Evolutionary conservation across 2,113 vertebrate species (phyloP), one percentile per base, ranked within the genome.

Genomic region (Phalacrocorax pelagicus): DNA sequence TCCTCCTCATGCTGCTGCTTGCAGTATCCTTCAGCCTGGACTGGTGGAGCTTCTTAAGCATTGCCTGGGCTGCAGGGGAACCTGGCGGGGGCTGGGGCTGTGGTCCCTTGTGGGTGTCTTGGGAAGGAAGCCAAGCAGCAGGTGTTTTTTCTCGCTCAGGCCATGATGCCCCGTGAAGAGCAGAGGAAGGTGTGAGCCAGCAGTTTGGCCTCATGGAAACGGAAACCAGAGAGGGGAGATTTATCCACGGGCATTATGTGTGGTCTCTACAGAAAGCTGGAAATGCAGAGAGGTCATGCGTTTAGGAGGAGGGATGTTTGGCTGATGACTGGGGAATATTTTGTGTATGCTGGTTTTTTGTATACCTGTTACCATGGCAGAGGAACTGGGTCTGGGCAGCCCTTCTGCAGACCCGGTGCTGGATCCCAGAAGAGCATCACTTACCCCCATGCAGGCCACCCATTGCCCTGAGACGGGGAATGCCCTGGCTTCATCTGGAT

Each of bases 231-330:
- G 88, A 93, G 86, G 90, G 40, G 75, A 92, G 72, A 79, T 86
- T 96, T 96, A 81, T 92, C 91, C 94, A 96, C 27, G 40, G 94
- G 78, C 93, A 87, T 93, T 94, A 85, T 97, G 94, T 96, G 90
- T 96, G 95, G 94, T 95, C 95, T 81, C 91, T 92, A 79, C 89
- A 94, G 93, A 89, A 81, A 95, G 70, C 83, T 86, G 75, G 75
- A 42, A 88, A 88, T 82, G 86, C 86, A 86, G 86, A 22, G 91
- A 92, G 94, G 81, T 96, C 94, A 86, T 36, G 91, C 16, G 0
- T 92, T 92, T 14, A 89, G 69, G 34, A 49, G 81, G 26, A 74
- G 51, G 65, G 88, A 70, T 32, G 36, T 94, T 81, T 87, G 44
- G 65, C 84, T 87, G 44, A 5, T 61, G 73, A 23, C 46, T 93